Conservation (phyloP, 2,113 vertebrate species). For the Clarias batrachus region DNA sequence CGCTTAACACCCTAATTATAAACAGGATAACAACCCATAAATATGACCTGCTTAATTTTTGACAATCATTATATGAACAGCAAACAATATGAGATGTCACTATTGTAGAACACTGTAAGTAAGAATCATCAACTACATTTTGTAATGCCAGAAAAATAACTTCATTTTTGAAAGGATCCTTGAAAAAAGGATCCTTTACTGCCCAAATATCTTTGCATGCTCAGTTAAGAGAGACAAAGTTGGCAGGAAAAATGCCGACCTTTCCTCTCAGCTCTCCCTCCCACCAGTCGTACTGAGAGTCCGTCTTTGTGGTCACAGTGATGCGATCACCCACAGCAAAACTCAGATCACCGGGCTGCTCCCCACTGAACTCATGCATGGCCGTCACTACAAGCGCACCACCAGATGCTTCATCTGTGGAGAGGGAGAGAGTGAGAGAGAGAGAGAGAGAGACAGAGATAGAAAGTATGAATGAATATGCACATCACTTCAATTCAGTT, state of each 20-base stretch:
- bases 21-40: too few relatives aligned
- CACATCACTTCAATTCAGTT: neutral
- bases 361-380: conserved; percentile 65
- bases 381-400: conserved; percentile 42
- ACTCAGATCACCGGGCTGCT: conserved; percentile 87
- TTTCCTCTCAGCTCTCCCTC: conserved; percentile 81
- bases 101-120: neutral
- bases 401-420: conserved; percentile 42
- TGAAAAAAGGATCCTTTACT: neutral
- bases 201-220: neutral
- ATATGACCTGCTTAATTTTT: neutral
- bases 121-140: neutral
- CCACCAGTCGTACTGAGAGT: conserved; percentile 96
- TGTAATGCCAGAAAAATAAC: neutral
- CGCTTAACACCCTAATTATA: too few relatives aligned
- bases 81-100: neutral
- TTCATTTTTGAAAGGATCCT: neutral
- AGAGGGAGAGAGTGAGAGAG: neutral
- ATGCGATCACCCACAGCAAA: conserved; percentile 87
- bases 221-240: conserved; percentile 81
- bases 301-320: conserved; percentile 82
- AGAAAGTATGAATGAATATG: too few relatives aligned
- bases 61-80: neutral
- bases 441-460: neutral
- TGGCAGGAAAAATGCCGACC: conserved; percentile 95